Conservation (phyloP, 1,140 invertebrate species). For the Drosophila watanabei region DNA sequence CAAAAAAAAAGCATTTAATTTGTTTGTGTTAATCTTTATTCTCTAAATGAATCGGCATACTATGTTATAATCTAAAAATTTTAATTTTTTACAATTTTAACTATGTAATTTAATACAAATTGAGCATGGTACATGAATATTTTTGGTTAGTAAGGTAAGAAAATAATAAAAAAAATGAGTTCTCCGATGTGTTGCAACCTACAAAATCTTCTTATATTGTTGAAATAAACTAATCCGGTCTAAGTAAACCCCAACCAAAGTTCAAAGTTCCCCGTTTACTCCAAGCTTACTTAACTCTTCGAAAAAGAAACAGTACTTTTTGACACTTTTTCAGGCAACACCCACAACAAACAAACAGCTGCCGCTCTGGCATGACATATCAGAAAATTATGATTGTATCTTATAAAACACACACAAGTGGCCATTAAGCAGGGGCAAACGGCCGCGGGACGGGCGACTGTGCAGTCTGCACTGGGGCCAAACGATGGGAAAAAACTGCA, state of each 20-base stretch:
- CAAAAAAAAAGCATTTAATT: too few relatives aligned
- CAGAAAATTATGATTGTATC: constrained; percentile 80
- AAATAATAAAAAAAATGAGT: too few relatives aligned
- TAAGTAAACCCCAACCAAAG: neutral
- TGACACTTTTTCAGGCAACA: constrained; percentile 61
- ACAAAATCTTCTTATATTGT: too few relatives aligned
- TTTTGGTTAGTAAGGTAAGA: too few relatives aligned
- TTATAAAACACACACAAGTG: constrained; percentile 75
- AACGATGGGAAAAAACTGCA: constrained; percentile 62
- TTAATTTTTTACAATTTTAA: too few relatives aligned
- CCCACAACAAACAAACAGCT: constrained; percentile 40
- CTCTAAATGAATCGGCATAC: too few relatives aligned
- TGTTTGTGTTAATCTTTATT: too few relatives aligned
- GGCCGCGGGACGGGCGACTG: constrained; percentile 2
- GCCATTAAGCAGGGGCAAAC: constrained; percentile 46
- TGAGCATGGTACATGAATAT: too few relatives aligned
- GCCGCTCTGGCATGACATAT: constrained; percentile 70
- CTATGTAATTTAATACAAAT: too few relatives aligned
- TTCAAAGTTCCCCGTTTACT: constrained; percentile 5
- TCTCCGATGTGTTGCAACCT: too few relatives aligned
- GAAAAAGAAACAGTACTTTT: constrained; percentile 23
- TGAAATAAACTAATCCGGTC: neutral
- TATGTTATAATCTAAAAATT: too few relatives aligned
- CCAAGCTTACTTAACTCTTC: constrained; percentile 27
- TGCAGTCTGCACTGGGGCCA: constrained; percentile 24